Evolutionary conservation across 1,140 invertebrate genomes (phyloP).

Genomic region (Trissolcus basalis): DNA sequence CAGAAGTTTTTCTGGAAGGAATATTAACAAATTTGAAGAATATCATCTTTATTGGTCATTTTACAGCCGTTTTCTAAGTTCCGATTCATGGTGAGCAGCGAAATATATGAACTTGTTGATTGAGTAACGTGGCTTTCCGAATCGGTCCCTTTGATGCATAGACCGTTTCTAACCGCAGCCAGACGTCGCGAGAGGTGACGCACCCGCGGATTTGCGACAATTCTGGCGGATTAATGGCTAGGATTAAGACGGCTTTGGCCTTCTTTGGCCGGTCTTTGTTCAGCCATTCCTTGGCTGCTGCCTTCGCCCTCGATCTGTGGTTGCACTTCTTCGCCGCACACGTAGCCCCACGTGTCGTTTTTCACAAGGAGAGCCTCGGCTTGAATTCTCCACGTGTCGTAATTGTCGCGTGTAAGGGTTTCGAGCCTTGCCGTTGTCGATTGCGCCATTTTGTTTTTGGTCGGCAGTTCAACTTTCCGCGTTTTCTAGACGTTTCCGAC

Average conservation of each 20-base stretch:
- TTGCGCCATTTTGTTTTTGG: slow-evolving; percentile 9
- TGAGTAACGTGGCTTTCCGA: slow-evolving; percentile 4
- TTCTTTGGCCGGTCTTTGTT: slow-evolving; percentile 7
- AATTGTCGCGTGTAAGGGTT: slow-evolving; percentile 32
- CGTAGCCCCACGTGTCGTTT: slow-evolving; percentile 41
- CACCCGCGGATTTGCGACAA: slow-evolving; percentile 58
- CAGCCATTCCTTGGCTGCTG: neutral
- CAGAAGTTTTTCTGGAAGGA: too few species aligned
- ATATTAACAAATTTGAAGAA: too few species aligned
- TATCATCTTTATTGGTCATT: too few species aligned
- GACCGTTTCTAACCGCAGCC: slow-evolving; percentile 51
- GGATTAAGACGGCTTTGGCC: slow-evolving; percentile 55
- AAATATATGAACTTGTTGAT: too few species aligned
- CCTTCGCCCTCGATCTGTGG: neutral
- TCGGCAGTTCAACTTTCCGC: neutral
- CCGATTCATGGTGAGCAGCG: too few species aligned
- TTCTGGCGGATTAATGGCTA: slow-evolving; percentile 49
- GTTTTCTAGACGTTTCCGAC: too few species aligned
- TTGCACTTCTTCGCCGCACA: slow-evolving; percentile 14
- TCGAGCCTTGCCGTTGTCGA: slow-evolving; percentile 3
- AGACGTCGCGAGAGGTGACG: slow-evolving; percentile 54
- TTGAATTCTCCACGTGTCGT: slow-evolving; percentile 49
- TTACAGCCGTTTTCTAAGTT: too few species aligned
- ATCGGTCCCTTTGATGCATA: slow-evolving; percentile 40
- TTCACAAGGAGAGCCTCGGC: slow-evolving; percentile 31